Evolutionary conservation across 2,113 vertebrate species (phyloP), one percentile per base, ranked within the genome.

Genomic region (Eleginops maclovinus): DNA sequence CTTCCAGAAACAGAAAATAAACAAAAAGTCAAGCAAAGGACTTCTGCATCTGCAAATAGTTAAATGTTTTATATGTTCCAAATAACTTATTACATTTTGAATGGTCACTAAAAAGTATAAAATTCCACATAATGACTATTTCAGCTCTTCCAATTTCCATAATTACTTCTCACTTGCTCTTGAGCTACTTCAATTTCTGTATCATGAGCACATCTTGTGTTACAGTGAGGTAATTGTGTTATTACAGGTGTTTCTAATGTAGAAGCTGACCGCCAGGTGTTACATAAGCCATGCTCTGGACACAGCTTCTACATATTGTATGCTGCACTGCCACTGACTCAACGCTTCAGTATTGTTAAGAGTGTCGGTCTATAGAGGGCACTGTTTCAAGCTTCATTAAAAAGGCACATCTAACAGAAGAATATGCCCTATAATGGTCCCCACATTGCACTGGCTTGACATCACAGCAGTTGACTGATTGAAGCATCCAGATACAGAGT

Each of bases 281-380:
- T 9, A 19, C 15, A 75, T 28, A 13, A 76, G 24, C 64, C 26
- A 28, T 68, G 28, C 31, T 53, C 17, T 13, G 44, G 13, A 16
- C 28, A 50, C 19, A 58, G 11, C 31, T 17, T 72, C 21, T 44
- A 2, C 36, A 53, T 21, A 5, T 40, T 24, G 19, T 53, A 56
- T 72, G 43, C 0, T 60, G n/a, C n/a, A 12, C 46, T 69, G 50
- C 12, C 22, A 62, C 11, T 26, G 41, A 24, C 66, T 67, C 46
- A 43, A 1, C 16, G 26, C 1, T 15, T 64, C 36, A 53, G 50
- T 31, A 56, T 51, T 79, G 67, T 0, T 60, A 7, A 49, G 22
- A 43, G 6, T 40, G 40, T 51, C 31, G 60, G 64, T 79, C 89
- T 72, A 81, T 51, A 85, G 93, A 88, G 92, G 91, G 88, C 91